Evolutionary conservation across 2,113 vertebrate genomes (phyloP).

Genomic region (Fulmarus glacialis): DNA sequence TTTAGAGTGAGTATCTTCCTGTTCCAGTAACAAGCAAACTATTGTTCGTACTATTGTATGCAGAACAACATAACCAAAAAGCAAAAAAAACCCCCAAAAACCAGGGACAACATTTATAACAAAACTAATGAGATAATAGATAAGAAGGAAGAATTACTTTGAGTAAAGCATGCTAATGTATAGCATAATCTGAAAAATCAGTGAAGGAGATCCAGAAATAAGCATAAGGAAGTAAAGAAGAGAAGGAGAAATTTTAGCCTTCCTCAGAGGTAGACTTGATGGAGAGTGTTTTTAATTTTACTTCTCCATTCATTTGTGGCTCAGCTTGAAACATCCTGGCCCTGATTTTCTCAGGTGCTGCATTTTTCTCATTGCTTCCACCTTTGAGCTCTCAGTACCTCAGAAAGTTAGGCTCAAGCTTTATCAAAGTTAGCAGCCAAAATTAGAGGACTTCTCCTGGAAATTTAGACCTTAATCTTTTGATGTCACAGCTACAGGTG

Average conservation of each 20-base stretch:
- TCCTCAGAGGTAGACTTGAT: background rate
- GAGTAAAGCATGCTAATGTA: background rate
- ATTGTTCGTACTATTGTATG: background rate
- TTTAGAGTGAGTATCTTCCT: background rate
- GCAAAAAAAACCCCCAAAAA: background rate
- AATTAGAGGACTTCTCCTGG: background rate
- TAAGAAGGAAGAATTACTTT: background rate
- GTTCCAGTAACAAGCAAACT: background rate
- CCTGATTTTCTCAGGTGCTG: background rate
- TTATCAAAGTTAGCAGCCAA: background rate
- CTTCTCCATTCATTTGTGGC: background rate
- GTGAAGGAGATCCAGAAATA: background rate
- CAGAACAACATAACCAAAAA: background rate
- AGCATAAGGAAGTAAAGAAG: constrained; percentile 31
- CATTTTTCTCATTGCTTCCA: background rate
- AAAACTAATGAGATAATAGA: background rate
- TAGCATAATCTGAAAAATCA: background rate
- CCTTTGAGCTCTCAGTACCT: background rate
- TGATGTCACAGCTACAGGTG: background rate
- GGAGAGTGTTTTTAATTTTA: background rate
- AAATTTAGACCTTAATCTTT: background rate
- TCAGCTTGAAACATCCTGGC: background rate
- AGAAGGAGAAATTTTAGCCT: constrained; percentile 4
- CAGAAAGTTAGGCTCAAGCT: background rate
- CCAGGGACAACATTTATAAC: background rate